These are phyloP conservation scores for Acomys russatus DNA, from an alignment of 2,797 vertebrate genomes.

Conservation along the genomic window DNA sequence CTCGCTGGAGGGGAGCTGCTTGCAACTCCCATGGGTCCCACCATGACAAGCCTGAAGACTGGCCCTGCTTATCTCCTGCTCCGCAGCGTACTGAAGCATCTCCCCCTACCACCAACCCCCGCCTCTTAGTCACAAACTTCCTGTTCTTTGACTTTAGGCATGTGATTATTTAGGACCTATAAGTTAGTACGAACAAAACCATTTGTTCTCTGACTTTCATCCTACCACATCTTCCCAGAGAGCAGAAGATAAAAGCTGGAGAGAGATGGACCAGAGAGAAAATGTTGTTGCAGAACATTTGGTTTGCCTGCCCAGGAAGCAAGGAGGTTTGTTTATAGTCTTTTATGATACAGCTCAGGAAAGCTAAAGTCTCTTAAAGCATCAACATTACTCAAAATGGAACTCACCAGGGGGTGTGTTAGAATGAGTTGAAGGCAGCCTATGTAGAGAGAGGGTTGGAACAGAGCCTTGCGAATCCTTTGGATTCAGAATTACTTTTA, in stretches of 20 bases:
- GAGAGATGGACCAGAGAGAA: neutral
- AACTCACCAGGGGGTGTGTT: neutral
- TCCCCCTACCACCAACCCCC: neutral
- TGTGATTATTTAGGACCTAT: neutral
- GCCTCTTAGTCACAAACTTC: neutral
- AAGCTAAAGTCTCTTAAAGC: neutral
- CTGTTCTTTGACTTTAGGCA: neutral
- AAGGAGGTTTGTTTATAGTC: neutral
- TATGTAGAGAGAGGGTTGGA: neutral
- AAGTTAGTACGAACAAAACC: neutral
- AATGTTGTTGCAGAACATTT: accelerated
- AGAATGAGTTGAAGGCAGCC: neutral
- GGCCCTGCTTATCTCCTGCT: neutral
- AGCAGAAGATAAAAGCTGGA: neutral
- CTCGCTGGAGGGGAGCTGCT: neutral
- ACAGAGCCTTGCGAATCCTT: neutral
- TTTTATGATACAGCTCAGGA: neutral
- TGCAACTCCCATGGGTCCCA: neutral
- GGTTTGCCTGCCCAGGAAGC: neutral
- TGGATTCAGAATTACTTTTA: neutral
- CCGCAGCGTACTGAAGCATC: neutral
- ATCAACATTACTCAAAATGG: neutral
- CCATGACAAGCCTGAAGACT: neutral
- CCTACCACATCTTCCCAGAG: neutral
- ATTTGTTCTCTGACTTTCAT: neutral